phyloP scores from a whole-genome alignment of 2,888 invertebrate genomes.

The Pandemis heparana region DNA sequence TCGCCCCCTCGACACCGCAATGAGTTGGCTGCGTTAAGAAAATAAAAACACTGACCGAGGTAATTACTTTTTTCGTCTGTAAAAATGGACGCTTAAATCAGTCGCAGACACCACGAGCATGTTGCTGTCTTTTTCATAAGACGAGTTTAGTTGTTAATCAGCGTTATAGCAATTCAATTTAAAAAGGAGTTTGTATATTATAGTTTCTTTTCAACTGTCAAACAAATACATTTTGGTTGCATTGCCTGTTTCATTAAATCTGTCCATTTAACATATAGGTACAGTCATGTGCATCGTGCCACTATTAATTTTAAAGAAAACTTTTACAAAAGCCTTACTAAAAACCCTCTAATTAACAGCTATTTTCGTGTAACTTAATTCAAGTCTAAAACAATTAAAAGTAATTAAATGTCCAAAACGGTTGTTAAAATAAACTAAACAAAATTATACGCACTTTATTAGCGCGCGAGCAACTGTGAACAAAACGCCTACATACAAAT shows the following conservation, averaged over 20 bases:
- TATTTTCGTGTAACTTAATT: neutral
- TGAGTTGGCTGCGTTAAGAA: constrained; percentile 18
- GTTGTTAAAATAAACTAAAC: constrained; percentile 30
- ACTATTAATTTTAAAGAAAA: neutral
- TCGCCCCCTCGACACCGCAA: constrained; percentile 26
- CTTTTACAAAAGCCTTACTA: neutral
- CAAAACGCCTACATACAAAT: constrained; percentile 28
- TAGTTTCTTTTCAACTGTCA: too few species aligned
- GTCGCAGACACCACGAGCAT: too few species aligned
- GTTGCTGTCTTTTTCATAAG: too few species aligned
- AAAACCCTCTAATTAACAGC: constrained; percentile 12
- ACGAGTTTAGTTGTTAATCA: too few species aligned
- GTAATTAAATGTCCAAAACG: constrained; percentile 27
- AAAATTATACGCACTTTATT: constrained; percentile 32
- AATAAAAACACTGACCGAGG: neutral
- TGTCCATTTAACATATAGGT: neutral
- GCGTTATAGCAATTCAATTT: too few species aligned
- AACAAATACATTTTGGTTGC: too few species aligned
- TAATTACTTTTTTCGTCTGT: neutral
- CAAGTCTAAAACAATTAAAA: constrained; percentile 5
- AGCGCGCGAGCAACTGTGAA: constrained; percentile 24
- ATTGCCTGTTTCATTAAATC: too few species aligned
- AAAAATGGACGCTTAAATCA: too few species aligned
- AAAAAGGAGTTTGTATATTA: too few species aligned
- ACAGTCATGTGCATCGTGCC: neutral